Evolutionary conservation across 1,140 invertebrate genomes (phyloP).

Genomic region (Papilio machaon): DNA sequence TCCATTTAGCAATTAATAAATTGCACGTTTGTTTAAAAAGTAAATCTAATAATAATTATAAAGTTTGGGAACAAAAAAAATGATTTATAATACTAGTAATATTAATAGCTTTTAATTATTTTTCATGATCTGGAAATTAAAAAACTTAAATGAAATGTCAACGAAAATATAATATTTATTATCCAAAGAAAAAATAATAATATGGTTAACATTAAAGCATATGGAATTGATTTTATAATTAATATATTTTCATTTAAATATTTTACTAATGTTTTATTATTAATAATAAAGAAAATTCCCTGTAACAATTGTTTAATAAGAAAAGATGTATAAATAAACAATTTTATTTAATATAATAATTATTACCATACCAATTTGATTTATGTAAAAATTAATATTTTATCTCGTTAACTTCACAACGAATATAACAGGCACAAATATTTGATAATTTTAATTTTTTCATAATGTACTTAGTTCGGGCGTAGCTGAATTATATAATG

Average conservation of each 20-base stretch:
- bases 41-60: not conserved
- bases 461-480: too few relatives aligned
- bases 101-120: not conserved
- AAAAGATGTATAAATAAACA: slow-evolving; percentile 53
- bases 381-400: not conserved
- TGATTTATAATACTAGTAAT: too few relatives aligned
- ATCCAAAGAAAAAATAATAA: not conserved
- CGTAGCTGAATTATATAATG: too few relatives aligned
- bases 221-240: slow-evolving; percentile 1
- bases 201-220: slow-evolving; percentile 9
- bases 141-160: not conserved
- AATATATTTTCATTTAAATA: slow-evolving; percentile 15
- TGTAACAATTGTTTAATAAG: slow-evolving; percentile 45
- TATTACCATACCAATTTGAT: slow-evolving; percentile 35
- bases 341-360: slow-evolving; percentile 46
- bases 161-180: slow-evolving; percentile 1
- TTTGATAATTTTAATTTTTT: too few relatives aligned
- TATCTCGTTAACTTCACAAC: not conserved
- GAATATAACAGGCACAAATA: not conserved
- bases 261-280: not conserved
- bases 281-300: slow-evolving; percentile 27
- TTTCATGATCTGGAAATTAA: not conserved
- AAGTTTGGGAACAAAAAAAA: too few relatives aligned
- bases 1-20: not conserved
- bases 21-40: too few relatives aligned